Evolutionary conservation across 1,140 invertebrate genomes (phyloP).

Genomic region (Propsilocerus akamusi): DNA sequence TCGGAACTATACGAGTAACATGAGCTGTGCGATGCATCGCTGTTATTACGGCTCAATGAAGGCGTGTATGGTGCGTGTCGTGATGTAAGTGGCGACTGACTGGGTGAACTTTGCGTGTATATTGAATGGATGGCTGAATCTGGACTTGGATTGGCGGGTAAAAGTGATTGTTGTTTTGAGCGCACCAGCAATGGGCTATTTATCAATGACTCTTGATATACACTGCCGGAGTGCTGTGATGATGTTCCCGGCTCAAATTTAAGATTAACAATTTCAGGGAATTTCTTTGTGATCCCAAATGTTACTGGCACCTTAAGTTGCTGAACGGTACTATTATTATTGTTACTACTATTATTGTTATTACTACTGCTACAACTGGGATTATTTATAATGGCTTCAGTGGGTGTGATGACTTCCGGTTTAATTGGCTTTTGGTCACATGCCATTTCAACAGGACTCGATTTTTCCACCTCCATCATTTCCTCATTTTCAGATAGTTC

Average conservation of each 20-base stretch:
- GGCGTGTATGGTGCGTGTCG: conserved; percentile 61
- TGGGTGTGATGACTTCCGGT: not conserved
- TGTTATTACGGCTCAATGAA: conserved; percentile 70
- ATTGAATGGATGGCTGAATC: conserved; percentile 75
- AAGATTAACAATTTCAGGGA: conserved; percentile 21
- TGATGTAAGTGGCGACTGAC: conserved; percentile 67
- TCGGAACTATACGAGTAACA: conserved; percentile 60
- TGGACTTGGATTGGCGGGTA: conserved; percentile 52
- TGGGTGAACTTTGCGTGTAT: conserved; percentile 58
- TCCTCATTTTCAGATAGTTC: conserved; percentile 58
- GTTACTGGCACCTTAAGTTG: not conserved
- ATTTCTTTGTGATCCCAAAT: conserved; percentile 17
- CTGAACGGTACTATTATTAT: not conserved
- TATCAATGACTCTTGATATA: not conserved
- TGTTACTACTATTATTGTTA: not conserved
- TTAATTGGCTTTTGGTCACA: not conserved
- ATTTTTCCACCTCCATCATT: conserved; percentile 21
- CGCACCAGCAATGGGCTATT: conserved; percentile 16
- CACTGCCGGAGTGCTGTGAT: conserved; percentile 9
- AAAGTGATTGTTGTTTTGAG: conserved; percentile 15
- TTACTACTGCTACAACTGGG: not conserved
- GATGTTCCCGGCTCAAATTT: conserved; percentile 18
- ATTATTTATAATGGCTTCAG: not conserved
- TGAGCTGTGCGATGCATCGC: conserved; percentile 68
- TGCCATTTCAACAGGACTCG: conserved; percentile 1